Evolutionary conservation across 2,797 vertebrate species (phyloP), one percentile per base, ranked within the genome.

Genomic region (Bradypodion pumilum): DNA sequence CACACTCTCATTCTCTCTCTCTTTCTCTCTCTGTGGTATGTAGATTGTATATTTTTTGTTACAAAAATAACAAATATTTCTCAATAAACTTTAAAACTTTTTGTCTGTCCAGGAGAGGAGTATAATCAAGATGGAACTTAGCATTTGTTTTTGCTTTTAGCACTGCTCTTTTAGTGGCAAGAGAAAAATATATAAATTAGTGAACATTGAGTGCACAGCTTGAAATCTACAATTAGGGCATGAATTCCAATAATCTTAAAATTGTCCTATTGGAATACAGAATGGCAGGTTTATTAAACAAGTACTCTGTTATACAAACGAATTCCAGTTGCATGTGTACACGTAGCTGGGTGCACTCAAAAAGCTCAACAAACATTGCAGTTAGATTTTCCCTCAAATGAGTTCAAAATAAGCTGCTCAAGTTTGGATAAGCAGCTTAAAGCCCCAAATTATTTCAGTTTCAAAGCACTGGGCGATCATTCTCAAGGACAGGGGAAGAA

Each of bases 31-130:
- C 49, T 52, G 9, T 62, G 78, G 70, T 29, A 1, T 5, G 3
- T 63, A 77, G 70, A 27, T 77, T 13, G n/a, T 44, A 66, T 79
- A 87, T 16, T 89, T 89, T 88, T 85, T 77, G 74, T 46, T 46
- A 27, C 25, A 59, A 37, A 79, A 70, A 84, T 60, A 85, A 10
- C 42, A 66, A 79, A 88, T 78, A 27, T 10, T 25, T 10, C 49
- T 85, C 60, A 70, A 79, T 88, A 72, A 25, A 29, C 2, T 0
- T 46, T 32, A 86, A 86, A 89, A 86, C 87, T 60, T 0, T 27
- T 29, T 66, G 0, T 42, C 37, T 44, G 63, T 59, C 19, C 1
- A 65, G 21, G 25, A 63, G 60, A n/a, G 59, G 16, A 49, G 7
- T 2, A 3, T 68, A 0, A 32, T 86, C 79, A 82, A 69, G 76